phyloP scores from a whole-genome alignment of 1,140 invertebrate genomes.

The Cydia fagiglandana region DNA sequence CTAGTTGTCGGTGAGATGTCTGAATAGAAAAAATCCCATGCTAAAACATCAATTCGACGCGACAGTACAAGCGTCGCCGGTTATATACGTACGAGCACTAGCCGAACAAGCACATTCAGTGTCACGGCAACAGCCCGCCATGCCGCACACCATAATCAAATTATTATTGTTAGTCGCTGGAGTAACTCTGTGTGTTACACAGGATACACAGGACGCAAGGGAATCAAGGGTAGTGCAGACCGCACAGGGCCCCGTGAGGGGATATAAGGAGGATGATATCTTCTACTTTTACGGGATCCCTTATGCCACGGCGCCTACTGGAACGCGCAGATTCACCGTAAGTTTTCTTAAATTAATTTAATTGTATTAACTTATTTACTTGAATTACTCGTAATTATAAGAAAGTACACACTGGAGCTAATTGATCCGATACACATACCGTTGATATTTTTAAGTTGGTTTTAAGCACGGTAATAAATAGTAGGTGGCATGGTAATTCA shows the following conservation, averaged over 20 bases:
- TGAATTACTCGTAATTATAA: not conserved
- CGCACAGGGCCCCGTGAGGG: not conserved
- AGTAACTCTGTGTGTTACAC: not conserved
- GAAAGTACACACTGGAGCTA: not conserved
- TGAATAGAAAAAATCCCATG: no score
- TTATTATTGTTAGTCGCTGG: not conserved
- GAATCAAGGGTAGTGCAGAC: not conserved
- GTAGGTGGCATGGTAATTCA: no score
- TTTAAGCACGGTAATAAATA: no score
- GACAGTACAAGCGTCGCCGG: no score
- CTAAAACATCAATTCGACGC: no score
- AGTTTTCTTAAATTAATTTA: not conserved
- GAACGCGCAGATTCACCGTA: not conserved
- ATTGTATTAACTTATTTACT: not conserved
- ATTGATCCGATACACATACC: no score
- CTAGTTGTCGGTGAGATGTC: no score
- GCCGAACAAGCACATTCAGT: not conserved
- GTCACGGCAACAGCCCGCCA: not conserved
- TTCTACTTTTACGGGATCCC: not conserved
- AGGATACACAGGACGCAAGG: not conserved
- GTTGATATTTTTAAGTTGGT: no score
- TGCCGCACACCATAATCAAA: not conserved
- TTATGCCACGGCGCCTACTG: not conserved
- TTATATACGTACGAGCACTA: not conserved
- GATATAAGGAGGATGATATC: not conserved